These are phyloP conservation scores for Neodontobutis hainanensis DNA, from an alignment of 2,113 vertebrate species.

Conservation along the genomic window DNA sequence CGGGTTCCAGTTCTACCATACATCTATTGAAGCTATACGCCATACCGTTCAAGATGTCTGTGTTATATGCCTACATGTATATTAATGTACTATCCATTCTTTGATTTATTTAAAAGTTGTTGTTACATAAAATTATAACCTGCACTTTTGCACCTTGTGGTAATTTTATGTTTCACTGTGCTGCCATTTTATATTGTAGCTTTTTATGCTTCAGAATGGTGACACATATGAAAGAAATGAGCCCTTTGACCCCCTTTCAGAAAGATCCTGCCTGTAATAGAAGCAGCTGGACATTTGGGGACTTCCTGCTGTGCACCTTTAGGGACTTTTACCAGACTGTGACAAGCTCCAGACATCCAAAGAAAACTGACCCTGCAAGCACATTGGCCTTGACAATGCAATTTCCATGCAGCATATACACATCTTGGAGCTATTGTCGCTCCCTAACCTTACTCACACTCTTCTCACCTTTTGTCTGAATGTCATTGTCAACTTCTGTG, in stretches of 20 bases:
- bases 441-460: constrained; percentile 36
- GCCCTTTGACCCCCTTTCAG: constrained; percentile 33
- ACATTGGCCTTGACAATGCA: constrained; percentile 55
- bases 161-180: neutral
- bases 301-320: constrained; percentile 45
- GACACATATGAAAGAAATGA: constrained; percentile 25
- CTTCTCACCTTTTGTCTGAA: constrained; percentile 65
- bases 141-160: no score
- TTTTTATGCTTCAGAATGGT: constrained; percentile 11
- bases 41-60: no score
- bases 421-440: constrained; percentile 53
- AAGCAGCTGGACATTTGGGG: constrained; percentile 46
- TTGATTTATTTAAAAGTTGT: no score
- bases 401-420: constrained; percentile 63
- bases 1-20: no score
- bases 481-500: constrained; percentile 39
- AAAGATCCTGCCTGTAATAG: constrained; percentile 16
- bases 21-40: no score
- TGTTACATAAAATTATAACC: no score
- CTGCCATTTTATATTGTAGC: constrained; percentile 15
- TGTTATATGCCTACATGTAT: no score
- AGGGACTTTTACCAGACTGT: constrained; percentile 53
- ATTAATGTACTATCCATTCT: no score
- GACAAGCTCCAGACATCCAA: constrained; percentile 53
- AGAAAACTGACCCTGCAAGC: constrained; percentile 48